These are phyloP conservation scores for Cerceris rybyensis DNA, from an alignment of 2,888 invertebrate genomes.

Conservation along the genomic window DNA sequence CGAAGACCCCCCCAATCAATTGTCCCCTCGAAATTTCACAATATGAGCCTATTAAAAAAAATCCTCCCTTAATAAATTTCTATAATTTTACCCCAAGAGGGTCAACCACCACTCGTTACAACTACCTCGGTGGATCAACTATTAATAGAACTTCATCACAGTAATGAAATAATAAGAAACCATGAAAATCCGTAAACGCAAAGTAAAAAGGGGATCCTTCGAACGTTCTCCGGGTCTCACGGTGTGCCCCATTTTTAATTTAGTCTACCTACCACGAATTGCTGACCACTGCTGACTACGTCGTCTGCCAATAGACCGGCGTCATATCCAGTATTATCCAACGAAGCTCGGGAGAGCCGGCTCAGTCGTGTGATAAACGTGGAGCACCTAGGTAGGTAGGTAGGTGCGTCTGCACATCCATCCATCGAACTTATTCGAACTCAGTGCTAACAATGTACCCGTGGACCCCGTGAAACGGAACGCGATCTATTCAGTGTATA, in stretches of 20 bases:
- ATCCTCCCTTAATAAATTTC: too few species aligned
- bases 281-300: constrained; percentile 53
- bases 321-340: constrained; percentile 64
- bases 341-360: constrained; percentile 44
- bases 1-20: too few species aligned
- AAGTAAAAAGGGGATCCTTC: background rate
- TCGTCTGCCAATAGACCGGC: constrained; percentile 57
- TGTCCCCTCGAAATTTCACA: too few species aligned
- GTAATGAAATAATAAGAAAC: background rate
- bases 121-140: too few species aligned
- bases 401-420: constrained; percentile 41
- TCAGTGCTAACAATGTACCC: constrained; percentile 37
- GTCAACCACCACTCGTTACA: too few species aligned
- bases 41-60: too few species aligned
- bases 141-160: background rate
- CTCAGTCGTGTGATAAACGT: constrained; percentile 67
- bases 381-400: constrained; percentile 55
- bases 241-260: constrained; percentile 62
- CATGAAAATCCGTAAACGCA: background rate
- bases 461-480: constrained; percentile 46
- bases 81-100: too few species aligned
- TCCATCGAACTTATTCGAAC: constrained; percentile 33
- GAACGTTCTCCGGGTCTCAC: constrained; percentile 28
- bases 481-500: constrained; percentile 31
- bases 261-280: constrained; percentile 52